These are phyloP conservation scores for Bacillus rossius DNA, from an alignment of 1,140 invertebrate species.

Conservation along the genomic window DNA sequence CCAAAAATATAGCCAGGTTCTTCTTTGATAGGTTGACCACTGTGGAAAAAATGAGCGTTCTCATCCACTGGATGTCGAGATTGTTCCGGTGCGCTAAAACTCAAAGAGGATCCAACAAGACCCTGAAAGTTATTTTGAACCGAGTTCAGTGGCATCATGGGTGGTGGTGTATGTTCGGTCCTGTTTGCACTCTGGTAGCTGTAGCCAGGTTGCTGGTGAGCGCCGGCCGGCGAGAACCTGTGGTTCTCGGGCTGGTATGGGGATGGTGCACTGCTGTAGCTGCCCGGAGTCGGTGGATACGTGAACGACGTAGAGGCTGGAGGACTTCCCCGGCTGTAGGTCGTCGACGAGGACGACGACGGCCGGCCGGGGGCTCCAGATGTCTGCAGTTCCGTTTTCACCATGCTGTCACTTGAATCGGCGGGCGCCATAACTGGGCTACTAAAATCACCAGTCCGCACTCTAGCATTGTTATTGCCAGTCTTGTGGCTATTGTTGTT, in stretches of 20 bases:
- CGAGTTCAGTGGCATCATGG: neutral
- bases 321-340: neutral
- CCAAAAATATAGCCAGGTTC: conserved; percentile 6
- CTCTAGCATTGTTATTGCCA: conserved; percentile 50
- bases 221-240: conserved; percentile 4
- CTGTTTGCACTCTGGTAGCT: neutral
- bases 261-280: conserved; percentile 2
- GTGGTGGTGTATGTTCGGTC: neutral
- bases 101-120: neutral
- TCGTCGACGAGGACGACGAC: neutral
- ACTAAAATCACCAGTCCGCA: conserved; percentile 4
- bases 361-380: neutral
- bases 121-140: neutral
- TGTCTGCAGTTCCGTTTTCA: neutral
- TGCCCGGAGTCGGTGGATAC: neutral
- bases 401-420: neutral
- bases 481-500: conserved; percentile 37
- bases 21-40: neutral
- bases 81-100: neutral
- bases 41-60: neutral
- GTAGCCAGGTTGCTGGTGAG: neutral
- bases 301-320: neutral
- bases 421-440: neutral
- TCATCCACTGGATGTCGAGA: neutral
- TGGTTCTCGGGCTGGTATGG: conserved; percentile 2